A percentile compares a stretch with the other conserved stretches of the same genome.
Conservation (phyloP, 2,888 invertebrate genomes). For the Cephus pulcher region DNA sequence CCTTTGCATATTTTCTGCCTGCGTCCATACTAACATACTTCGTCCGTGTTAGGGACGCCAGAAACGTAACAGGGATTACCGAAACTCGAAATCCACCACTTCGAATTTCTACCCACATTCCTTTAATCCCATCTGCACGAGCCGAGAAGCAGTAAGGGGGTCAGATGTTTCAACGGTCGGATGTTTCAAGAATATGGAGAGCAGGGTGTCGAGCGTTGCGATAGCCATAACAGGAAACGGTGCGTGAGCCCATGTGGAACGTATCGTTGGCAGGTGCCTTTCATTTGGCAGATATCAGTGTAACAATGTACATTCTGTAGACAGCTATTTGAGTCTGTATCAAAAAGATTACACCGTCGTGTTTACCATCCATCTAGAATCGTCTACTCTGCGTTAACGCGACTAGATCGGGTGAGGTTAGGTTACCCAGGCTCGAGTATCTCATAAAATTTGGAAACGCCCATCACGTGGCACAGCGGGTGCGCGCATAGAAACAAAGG, state of each 20-base stretch:
- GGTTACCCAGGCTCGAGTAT: neutral
- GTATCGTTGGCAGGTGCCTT: constrained; percentile 7
- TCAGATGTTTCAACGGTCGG: neutral
- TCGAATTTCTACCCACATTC: neutral
- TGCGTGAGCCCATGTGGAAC: constrained; percentile 1
- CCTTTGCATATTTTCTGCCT: neutral
- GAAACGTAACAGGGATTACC: neutral
- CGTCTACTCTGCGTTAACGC: neutral
- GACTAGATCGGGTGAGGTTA: neutral
- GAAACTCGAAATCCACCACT: neutral
- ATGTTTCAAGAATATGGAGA: constrained; percentile 1
- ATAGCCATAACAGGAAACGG: constrained; percentile 3
- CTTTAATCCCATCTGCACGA: neutral
- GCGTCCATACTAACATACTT: neutral
- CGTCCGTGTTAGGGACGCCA: neutral
- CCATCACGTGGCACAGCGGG: neutral
- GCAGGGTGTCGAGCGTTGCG: constrained; percentile 3
- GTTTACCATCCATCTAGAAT: neutral
- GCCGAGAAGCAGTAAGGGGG: neutral
- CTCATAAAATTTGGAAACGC: neutral
- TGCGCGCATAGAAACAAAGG: neutral
- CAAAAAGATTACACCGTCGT: neutral
- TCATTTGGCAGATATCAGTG: neutral
- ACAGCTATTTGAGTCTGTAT: neutral
- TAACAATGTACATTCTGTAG: neutral